Percentiles rank a stretch among this genome's conserved stretches.
Conservation (phyloP, 2,113 vertebrate species). For the Tychaedon coryphoeus region DNA sequence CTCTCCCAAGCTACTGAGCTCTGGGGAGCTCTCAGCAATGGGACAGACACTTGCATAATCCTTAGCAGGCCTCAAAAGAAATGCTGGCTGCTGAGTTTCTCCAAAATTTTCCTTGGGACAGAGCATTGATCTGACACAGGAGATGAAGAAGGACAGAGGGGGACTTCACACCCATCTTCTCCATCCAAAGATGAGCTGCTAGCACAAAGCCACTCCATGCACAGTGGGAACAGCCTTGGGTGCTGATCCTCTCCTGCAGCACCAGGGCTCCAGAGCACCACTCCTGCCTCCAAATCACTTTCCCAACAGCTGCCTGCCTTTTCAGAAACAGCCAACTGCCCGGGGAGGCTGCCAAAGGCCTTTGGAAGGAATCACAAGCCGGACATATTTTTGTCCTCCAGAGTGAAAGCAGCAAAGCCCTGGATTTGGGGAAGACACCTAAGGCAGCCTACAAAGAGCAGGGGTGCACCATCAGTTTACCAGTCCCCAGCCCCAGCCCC, state of each 20-base stretch:
- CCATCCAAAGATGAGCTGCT: not conserved
- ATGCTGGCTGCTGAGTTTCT: not conserved
- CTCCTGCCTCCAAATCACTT: constrained; percentile 9
- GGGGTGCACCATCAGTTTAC: not conserved
- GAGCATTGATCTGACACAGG: not conserved
- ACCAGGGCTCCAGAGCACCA: not conserved
- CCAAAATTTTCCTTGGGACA: not conserved
- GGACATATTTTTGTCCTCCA: not conserved
- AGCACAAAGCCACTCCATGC: not conserved
- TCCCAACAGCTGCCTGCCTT: constrained; percentile 25
- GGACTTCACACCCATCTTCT: not conserved
- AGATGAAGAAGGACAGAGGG: not conserved
- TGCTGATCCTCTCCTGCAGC: not conserved
- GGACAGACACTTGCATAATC: not conserved
- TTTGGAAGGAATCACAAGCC: not conserved
- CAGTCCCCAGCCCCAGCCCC: not conserved
- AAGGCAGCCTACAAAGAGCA: not conserved
- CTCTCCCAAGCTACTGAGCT: not conserved
- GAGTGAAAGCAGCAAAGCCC: not conserved
- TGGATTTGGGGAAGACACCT: not conserved
- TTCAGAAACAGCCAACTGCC: constrained; percentile 21
- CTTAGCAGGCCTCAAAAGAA: not conserved
- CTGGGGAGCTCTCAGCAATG: not conserved
- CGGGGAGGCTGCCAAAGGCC: constrained; percentile 40
- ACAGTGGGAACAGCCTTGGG: not conserved